A percentile compares a stretch with the other conserved stretches of the same genome.
These are phyloP conservation scores for Apomyelois bistriatella DNA, from an alignment of 2,888 invertebrate species.

Conservation along the genomic window DNA sequence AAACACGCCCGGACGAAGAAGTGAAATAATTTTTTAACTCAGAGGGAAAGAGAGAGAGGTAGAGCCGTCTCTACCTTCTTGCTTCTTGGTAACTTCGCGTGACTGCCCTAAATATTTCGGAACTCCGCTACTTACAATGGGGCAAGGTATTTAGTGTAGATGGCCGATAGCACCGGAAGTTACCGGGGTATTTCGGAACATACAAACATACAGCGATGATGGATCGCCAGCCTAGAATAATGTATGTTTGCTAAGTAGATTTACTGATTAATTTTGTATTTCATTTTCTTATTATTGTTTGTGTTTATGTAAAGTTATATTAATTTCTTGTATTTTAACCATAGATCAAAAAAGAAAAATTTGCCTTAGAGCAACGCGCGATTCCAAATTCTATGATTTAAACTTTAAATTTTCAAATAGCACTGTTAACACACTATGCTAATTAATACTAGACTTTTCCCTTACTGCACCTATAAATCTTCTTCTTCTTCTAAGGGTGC, in stretches of 20 bases:
- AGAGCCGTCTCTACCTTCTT: too few relatives aligned
- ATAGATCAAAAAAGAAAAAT: too few relatives aligned
- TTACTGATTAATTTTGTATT: not conserved
- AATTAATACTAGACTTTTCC: too few relatives aligned
- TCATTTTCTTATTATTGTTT: not conserved
- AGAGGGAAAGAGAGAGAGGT: too few relatives aligned
- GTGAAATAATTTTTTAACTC: too few relatives aligned
- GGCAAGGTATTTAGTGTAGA: conserved; percentile 13
- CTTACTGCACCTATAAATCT: too few relatives aligned
- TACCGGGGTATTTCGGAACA: conserved; percentile 41
- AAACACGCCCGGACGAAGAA: too few relatives aligned
- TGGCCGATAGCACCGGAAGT: conserved; percentile 43
- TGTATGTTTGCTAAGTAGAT: conserved; percentile 2
- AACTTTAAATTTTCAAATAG: too few relatives aligned
- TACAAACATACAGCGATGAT: conserved; percentile 59
- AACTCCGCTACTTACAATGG: not conserved
- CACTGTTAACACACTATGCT: too few relatives aligned
- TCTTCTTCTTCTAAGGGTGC: too few relatives aligned
- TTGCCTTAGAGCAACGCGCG: too few relatives aligned
- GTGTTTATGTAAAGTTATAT: not conserved
- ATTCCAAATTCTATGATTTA: too few relatives aligned
- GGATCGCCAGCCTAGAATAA: conserved; percentile 39
- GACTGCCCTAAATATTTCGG: conserved; percentile 10
- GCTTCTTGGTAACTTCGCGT: not conserved
- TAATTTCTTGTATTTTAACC: not conserved